Evolutionary conservation across 2,113 vertebrate species (phyloP), one percentile per base, ranked within the genome.

Genomic region (Elanoides forficatus): DNA sequence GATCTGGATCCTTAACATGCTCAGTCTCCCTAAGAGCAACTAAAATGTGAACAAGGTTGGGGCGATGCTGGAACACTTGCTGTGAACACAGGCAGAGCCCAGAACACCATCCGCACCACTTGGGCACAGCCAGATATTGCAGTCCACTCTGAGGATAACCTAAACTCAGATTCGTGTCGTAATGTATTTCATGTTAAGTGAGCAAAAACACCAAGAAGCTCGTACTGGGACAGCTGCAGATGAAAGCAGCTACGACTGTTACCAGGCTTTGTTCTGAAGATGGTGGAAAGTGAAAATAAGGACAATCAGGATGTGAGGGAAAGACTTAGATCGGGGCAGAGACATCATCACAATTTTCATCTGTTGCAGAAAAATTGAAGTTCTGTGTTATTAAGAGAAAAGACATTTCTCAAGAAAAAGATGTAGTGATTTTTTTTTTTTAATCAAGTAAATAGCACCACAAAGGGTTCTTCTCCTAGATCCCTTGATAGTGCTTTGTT

Each of bases 181-280:
- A 55, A 75, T 26, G 5, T 52, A 7, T n/a, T 71, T 91, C 56
- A 18, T 52, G 14, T 59, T 73, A 86, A 60, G 36, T 32, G 16
- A 68, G 43, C 32, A 59, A 79, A 95, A 71, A 2, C 66, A 67
- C 36, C 15, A n/a, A 82, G 80, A 67, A 81, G 13, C 21, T 86
- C 11, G 11, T 55, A 29, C 10, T 32, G 9, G 9, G 21, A n/a
- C 67, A 86, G 9, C 42, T 68, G 36, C 0, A 0, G 55, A 32
- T 19, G 10, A 87, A 95, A 75, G 34, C 45, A 53, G 47, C 25
- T 55, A 30, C 1, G 2, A 34, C 36, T 74, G n/a, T 60, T 56
- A 25, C 38, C 23, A 0, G 0, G 4, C 40, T 91, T 75, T 79
- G 17, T 93, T 91, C 81, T 34, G 85, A 59, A 59, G 47, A 55